A percentile compares a stretch with the other conserved stretches of the same genome.
Conservation (phyloP, 2,888 invertebrate species). For the Syrista parreyssii region DNA sequence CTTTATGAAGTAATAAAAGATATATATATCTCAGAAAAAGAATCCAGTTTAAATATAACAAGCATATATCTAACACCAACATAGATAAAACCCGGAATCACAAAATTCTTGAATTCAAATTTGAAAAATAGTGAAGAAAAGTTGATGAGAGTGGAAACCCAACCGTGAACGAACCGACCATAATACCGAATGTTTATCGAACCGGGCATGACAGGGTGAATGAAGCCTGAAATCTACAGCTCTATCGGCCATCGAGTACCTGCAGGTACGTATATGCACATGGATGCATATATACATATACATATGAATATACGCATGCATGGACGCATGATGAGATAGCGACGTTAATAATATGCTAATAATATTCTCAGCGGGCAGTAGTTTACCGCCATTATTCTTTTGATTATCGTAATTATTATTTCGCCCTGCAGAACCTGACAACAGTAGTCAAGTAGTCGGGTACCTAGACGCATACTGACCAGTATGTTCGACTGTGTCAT, state of each 20-base stretch:
- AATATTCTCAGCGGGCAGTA: constrained; percentile 32
- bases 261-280: background rate
- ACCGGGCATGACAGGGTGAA: constrained; percentile 26
- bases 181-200: constrained; percentile 29
- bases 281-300: background rate
- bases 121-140: too few species aligned
- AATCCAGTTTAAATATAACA: too few species aligned
- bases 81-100: too few species aligned
- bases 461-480: too few species aligned
- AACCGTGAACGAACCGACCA: constrained; percentile 5
- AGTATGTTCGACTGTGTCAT: too few species aligned
- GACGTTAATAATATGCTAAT: constrained; percentile 38
- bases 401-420: constrained; percentile 35
- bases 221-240: constrained; percentile 28
- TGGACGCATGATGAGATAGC: background rate
- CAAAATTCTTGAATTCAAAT: too few species aligned
- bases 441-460: too few species aligned
- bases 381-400: constrained; percentile 33
- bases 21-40: too few species aligned
- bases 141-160: constrained; percentile 8
- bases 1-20: too few species aligned
- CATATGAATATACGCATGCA: too few species aligned
- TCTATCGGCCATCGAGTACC: constrained; percentile 18
- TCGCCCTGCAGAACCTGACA: too few species aligned
- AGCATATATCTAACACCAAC: too few species aligned